phyloP scores from a whole-genome alignment of 2,888 invertebrate genomes.

The Bembecia ichneumoniformis region DNA sequence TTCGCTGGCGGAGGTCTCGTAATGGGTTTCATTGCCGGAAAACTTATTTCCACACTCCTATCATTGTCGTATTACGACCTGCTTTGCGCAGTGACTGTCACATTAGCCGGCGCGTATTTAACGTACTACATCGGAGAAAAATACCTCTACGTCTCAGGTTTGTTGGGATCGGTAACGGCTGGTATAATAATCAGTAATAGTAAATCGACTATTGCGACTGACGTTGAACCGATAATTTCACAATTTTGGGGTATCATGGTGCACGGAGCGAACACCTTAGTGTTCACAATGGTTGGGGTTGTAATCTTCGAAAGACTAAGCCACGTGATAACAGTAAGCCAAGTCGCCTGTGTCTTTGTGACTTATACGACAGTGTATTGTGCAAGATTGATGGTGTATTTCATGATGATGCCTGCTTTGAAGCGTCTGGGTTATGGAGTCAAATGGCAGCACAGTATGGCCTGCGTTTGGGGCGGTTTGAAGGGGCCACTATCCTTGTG shows the following conservation, averaged over 20 bases:
- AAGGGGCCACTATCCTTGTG: constrained; percentile 74
- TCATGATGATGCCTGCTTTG: constrained; percentile 63
- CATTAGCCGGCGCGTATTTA: constrained; percentile 45
- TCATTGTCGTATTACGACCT: constrained; percentile 51
- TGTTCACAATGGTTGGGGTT: constrained; percentile 75
- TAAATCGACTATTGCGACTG: constrained; percentile 48
- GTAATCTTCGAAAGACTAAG: constrained; percentile 69
- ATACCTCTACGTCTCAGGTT: constrained; percentile 54
- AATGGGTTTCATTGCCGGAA: constrained; percentile 49
- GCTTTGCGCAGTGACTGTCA: constrained; percentile 46
- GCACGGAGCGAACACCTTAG: constrained; percentile 63
- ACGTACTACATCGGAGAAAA: constrained; percentile 60
- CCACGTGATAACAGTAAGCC: constrained; percentile 47
- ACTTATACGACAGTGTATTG: constrained; percentile 61
- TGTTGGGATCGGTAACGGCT: constrained; percentile 45
- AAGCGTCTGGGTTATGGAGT: constrained; percentile 71
- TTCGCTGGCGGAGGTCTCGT: constrained; percentile 51
- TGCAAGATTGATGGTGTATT: constrained; percentile 59
- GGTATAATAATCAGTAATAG: constrained; percentile 48
- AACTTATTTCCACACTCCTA: constrained; percentile 37
- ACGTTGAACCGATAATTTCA: constrained; percentile 46
- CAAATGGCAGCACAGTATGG: constrained; percentile 69
- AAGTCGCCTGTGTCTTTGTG: constrained; percentile 51
- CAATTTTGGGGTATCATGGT: constrained; percentile 49
- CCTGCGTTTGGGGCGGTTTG: constrained; percentile 76